Evolutionary conservation across 23 tunicate genomes (phyloP).

Genomic region (Halocynthia roretzi): DNA sequence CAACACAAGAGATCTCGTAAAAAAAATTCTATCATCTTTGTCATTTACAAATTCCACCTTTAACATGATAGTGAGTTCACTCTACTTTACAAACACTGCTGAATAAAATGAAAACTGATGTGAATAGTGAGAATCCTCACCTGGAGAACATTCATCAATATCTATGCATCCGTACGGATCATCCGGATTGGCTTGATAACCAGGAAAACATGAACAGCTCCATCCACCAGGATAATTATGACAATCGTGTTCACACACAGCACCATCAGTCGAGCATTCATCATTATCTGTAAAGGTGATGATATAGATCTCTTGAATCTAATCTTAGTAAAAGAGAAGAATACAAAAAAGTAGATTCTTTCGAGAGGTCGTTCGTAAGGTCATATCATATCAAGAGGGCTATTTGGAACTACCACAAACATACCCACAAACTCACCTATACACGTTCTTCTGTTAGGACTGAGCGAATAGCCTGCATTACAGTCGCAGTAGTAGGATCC

Average conservation of each 20-base stretch:
- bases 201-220: constrained; percentile 67
- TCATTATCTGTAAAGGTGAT: constrained; percentile 52
- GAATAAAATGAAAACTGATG: too few species aligned
- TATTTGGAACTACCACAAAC: too few species aligned
- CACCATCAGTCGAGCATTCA: constrained; percentile 49
- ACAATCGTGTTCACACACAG: constrained; percentile 60
- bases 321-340: too few species aligned
- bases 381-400: too few species aligned
- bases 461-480: constrained; percentile 52
- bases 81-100: too few species aligned
- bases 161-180: constrained; percentile 50
- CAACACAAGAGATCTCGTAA: too few species aligned
- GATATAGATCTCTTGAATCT: not conserved
- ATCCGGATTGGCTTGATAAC: constrained; percentile 60
- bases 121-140: not conserved
- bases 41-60: too few species aligned
- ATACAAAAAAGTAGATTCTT: too few species aligned
- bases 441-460: constrained; percentile 66
- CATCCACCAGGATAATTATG: constrained; percentile 70
- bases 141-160: constrained; percentile 59
- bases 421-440: constrained; percentile 27
- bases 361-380: too few species aligned
- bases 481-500: constrained; percentile 87
- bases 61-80: too few species aligned
- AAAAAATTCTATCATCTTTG: too few species aligned